phyloP scores from a whole-genome alignment of 2,113 vertebrate genomes.

The Triplophysa tibetana region DNA sequence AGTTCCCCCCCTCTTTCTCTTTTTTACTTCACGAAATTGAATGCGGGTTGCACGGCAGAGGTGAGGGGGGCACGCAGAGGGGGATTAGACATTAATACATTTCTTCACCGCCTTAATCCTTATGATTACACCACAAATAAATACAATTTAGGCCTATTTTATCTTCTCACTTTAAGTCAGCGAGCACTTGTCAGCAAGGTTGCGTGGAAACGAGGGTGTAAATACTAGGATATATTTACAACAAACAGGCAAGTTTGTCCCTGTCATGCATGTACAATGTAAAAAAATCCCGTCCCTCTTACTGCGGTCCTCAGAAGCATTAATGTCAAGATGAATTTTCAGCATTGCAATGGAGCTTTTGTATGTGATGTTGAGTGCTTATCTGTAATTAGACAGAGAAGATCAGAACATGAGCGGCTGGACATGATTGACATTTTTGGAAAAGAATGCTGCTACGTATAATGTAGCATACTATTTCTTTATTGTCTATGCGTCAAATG shows the following conservation, averaged over 20 bases:
- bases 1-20: conserved; percentile 66
- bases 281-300: neutral
- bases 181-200: conserved; percentile 61
- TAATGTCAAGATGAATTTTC: conserved; percentile 40
- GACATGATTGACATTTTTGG: neutral
- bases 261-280: conserved; percentile 30
- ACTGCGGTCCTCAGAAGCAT: neutral
- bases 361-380: neutral
- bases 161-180: conserved; percentile 62
- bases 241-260: conserved; percentile 19
- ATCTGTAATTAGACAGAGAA: conserved; percentile 13
- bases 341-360: neutral
- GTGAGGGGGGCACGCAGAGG: neutral
- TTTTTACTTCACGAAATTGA: conserved; percentile 78
- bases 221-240: conserved; percentile 53
- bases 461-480: too few relatives aligned
- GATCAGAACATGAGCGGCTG: conserved; percentile 22
- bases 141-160: conserved; percentile 78
- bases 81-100: conserved; percentile 86
- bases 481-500: too few relatives aligned
- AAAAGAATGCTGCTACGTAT: neutral
- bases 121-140: conserved; percentile 88
- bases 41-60: conserved; percentile 78
- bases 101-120: conserved; percentile 84
- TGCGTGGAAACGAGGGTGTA: conserved; percentile 5